A percentile compares a stretch with the other conserved stretches of the same genome.
These are phyloP conservation scores for Pseudotriccus pelzelni DNA, from an alignment of 2,797 vertebrate species.

Conservation along the genomic window DNA sequence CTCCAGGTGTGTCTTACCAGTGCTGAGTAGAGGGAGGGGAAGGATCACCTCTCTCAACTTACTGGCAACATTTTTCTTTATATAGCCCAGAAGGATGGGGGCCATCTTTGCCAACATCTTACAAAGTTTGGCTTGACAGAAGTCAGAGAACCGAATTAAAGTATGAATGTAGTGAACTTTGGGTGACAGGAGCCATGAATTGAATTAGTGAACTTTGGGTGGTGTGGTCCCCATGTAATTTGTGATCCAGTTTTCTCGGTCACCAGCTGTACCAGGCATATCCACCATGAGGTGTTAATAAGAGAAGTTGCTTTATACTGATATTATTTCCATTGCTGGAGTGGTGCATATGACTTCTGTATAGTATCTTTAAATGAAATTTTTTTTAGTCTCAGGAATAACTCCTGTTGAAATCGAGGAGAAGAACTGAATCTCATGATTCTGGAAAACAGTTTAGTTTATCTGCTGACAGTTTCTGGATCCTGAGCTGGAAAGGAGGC, in stretches of 20 bases:
- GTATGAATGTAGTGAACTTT: neutral
- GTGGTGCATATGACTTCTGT: neutral
- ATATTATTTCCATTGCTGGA: neutral
- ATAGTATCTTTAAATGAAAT: neutral
- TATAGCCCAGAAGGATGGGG: neutral
- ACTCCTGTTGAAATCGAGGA: neutral
- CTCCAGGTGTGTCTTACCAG: neutral
- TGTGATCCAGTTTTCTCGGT: neutral
- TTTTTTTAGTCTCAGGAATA: neutral
- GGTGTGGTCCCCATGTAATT: neutral
- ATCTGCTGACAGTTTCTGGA: neutral
- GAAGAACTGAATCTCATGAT: neutral
- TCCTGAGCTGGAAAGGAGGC: neutral
- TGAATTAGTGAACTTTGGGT: neutral
- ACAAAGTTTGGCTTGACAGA: neutral
- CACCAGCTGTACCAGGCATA: neutral
- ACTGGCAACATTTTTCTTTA: neutral
- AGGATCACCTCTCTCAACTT: neutral
- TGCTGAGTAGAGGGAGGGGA: neutral
- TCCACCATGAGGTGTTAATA: neutral
- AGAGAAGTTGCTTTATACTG: neutral
- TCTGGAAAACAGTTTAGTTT: neutral
- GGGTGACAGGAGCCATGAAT: neutral
- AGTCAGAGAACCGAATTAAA: neutral
- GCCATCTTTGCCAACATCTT: neutral